Evolutionary conservation across 2,888 invertebrate species (phyloP).

Genomic region (Spisula subtruncata): DNA sequence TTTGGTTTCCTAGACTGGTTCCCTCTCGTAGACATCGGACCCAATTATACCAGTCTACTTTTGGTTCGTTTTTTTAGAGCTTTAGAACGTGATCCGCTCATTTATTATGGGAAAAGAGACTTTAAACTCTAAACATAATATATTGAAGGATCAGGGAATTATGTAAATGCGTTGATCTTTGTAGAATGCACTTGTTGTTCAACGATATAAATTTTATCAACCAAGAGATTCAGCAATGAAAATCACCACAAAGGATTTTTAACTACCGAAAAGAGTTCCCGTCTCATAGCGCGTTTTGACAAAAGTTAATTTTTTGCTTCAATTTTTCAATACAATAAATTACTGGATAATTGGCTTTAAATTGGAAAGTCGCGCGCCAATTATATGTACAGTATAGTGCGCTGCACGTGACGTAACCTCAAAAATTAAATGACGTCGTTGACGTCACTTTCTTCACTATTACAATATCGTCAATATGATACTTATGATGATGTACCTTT

Average conservation of each 20-base stretch:
- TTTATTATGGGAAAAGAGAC: background rate
- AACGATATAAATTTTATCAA: background rate
- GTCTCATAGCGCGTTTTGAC: background rate
- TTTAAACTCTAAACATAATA: background rate
- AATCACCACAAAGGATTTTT: background rate
- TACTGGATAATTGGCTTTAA: too few species aligned
- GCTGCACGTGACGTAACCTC: too few species aligned
- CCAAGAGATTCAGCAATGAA: background rate
- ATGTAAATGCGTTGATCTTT: background rate
- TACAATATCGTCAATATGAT: too few species aligned
- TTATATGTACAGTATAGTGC: too few species aligned
- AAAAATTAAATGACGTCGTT: too few species aligned
- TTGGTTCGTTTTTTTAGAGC: background rate
- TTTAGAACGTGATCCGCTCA: background rate
- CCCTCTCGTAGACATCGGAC: background rate
- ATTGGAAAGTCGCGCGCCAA: too few species aligned
- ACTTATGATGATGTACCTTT: too few species aligned
- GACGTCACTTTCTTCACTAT: too few species aligned
- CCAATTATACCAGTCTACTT: slow-evolving; percentile 3
- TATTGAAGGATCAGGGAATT: background rate
- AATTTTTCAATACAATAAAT: too few species aligned
- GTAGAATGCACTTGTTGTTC: background rate
- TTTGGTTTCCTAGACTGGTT: slow-evolving; percentile 63
- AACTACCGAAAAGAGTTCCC: background rate
- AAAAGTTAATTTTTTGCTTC: too few species aligned